Evolutionary conservation across 2,888 invertebrate species (phyloP), one percentile per base, ranked within the genome.

Genomic region (Heliconius aoede): DNA sequence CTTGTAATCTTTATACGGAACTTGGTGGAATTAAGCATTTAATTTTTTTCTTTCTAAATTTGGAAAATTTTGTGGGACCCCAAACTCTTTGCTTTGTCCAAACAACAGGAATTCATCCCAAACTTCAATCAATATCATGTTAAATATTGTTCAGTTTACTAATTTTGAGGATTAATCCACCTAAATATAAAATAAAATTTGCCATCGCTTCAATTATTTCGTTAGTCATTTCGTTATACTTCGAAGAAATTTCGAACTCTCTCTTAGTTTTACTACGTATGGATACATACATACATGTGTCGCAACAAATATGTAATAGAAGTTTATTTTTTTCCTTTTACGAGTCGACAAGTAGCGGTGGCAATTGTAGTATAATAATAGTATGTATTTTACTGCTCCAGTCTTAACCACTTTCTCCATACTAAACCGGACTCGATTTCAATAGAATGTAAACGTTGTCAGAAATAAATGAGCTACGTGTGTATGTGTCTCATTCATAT

Each of bases 361-460:
- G 51, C 55, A 75, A 75, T 71, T 75, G 71, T 32, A 55, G 28
- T 18, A 26, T 75, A 32, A 74, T 78, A 67, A 78, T 76, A 46
- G 40, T 72, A 68, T 72, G 61, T 32, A 62, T 72, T 68, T 78
- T 68, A 72, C 62, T 62, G 55, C 75, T 36, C 36, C 51, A 76
- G 46, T 55, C 69, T 74, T 58, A 78, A 46, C 64, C 76, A 73
- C 78, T 78, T 78, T 78, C 78, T 71, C 78, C 60, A 28, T 60
- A 73, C 24, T 73, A 71, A 78, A 78, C 78, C 78, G 76, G 76
- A 71, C 55, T 62, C 40, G 15, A 30, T 40, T 71, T 78, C 69
- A 76, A 73, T 74, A 67, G 73, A 76, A 76, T 76, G 78, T 72
- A 72, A n/a, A 73, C 61, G 58, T 40, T 60, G 58, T 60, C 58